Evolutionary conservation across 1,140 invertebrate genomes (phyloP).

Genomic region (Anadara kagoshimensis): DNA sequence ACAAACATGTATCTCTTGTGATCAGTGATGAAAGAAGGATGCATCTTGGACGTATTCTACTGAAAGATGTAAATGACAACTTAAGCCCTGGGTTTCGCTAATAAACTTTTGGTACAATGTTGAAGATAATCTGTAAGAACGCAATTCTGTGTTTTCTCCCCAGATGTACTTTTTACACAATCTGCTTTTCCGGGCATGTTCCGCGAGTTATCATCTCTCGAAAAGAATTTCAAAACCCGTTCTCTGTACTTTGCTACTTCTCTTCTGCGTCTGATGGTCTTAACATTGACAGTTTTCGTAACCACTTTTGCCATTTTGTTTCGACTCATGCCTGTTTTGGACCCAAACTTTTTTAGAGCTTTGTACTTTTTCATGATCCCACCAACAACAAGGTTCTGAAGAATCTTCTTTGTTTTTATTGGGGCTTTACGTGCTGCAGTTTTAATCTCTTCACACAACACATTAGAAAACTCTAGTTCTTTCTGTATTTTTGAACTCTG

Average conservation of each 20-base stretch:
- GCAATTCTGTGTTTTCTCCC: background rate
- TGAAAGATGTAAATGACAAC: constrained; percentile 15
- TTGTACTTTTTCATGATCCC: too few relatives aligned
- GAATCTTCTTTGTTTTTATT: too few relatives aligned
- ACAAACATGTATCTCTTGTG: background rate
- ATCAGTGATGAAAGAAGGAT: background rate
- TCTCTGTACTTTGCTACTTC: background rate
- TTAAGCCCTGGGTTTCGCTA: constrained; percentile 1
- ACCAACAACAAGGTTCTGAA: too few relatives aligned
- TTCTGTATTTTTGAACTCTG: too few relatives aligned
- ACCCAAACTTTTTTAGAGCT: too few relatives aligned
- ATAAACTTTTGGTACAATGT: background rate
- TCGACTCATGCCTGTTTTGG: too few relatives aligned
- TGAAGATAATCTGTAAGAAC: constrained; percentile 18
- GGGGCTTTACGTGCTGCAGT: too few relatives aligned
- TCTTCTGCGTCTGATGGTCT: too few relatives aligned
- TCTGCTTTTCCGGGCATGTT: constrained; percentile 25
- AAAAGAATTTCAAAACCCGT: constrained; percentile 12
- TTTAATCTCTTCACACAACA: too few relatives aligned
- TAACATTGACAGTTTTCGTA: too few relatives aligned
- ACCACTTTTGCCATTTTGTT: too few relatives aligned
- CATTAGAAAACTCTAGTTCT: too few relatives aligned
- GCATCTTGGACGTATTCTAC: constrained; percentile 1
- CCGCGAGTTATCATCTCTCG: constrained; percentile 15
- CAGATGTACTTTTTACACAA: background rate